Base-by-base conservation (phyloP, 2,888 invertebrate genomes). In the Eucera pruinosa region DNA sequence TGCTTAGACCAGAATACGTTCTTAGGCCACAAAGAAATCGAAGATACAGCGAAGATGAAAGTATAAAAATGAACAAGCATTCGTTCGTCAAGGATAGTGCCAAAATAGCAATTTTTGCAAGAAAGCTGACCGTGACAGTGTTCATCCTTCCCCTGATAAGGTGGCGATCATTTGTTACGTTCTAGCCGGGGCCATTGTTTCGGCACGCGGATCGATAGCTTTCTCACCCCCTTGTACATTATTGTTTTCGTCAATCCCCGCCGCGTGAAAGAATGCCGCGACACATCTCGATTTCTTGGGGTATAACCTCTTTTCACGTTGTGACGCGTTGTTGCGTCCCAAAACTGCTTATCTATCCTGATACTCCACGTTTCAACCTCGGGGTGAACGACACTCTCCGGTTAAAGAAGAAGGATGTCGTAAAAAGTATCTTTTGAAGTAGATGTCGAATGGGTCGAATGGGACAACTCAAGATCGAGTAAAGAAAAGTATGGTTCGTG, bases 81-180 rank as follows among this genome's bases (percentile, higher is more conserved):
- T 70, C 54, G 74, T 82, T 67, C 72, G 48, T 47, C 2, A 43
- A n/a, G 60, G 39, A 70, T 72, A 68, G 52, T 71, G 81, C 67
- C 36, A 57, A 77, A 72, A 77, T 64, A 45, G 55, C 69, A 50
- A 76, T 74, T 81, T 85, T 72, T 55, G 62, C 75, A 54, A 48
- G 79, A 81, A 70, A 82, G 85, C 86, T 86, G 87, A 89, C 88
- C 88, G 86, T 86, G 81, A 85, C 78, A 23, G 52, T 76, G 61
- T 61, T 80, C 78, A 78, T 76, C 75, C 61, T 66, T 65, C 64
- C 50, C 43, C 81, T 84, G 91, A 92, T 92, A 92, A 92, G 91
- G 73, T 87, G 76, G 70, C 79, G 86, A 90, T 91, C 91, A 92
- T 92, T 92, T 92, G 91, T 91, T 91, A 91, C 86, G 80, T 87